A percentile compares a stretch with the other conserved stretches of the same genome.
These are phyloP conservation scores for Mobula hypostoma DNA, from an alignment of 2,113 vertebrate genomes.

Conservation along the genomic window DNA sequence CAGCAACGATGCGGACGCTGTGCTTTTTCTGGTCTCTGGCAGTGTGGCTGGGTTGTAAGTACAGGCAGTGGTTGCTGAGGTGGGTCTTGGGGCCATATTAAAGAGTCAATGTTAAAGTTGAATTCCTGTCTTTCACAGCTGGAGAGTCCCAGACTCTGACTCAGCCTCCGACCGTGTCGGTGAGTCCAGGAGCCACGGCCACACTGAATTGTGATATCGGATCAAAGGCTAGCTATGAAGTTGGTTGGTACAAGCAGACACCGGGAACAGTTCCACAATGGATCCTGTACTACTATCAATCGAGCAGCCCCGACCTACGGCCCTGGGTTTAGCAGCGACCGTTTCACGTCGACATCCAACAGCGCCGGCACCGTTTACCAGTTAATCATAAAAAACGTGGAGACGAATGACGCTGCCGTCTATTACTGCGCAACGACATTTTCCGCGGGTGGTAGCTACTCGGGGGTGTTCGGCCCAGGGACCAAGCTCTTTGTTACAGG, in stretches of 20 bases:
- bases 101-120: slow-evolving; percentile 18
- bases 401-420: slow-evolving; percentile 48
- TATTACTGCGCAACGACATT: slow-evolving; percentile 48
- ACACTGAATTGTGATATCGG: slow-evolving; percentile 40
- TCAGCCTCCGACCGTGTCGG: slow-evolving; percentile 44
- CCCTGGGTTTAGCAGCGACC: slow-evolving; percentile 46
- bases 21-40: background rate
- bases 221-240: fast-evolving
- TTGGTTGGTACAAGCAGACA: slow-evolving; percentile 47
- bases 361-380: slow-evolving; percentile 43
- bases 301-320: background rate
- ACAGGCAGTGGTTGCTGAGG: background rate
- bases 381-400: slow-evolving; percentile 48
- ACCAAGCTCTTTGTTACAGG: no score
- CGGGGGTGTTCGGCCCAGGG: no score
- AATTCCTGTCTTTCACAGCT: slow-evolving; percentile 44
- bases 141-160: slow-evolving; percentile 42
- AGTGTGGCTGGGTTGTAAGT: slow-evolving; percentile 21
- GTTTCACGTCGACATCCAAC: slow-evolving; percentile 45
- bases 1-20: background rate
- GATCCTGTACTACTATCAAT: fast-evolving
- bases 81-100: background rate
- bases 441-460: fast-evolving
- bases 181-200: slow-evolving; percentile 41
- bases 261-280: slow-evolving; percentile 45